Percentiles rank a stretch among this genome's conserved stretches.
Evolutionary conservation across 2,888 invertebrate genomes (phyloP).

Genomic region (Lampropteryx suffumata): DNA sequence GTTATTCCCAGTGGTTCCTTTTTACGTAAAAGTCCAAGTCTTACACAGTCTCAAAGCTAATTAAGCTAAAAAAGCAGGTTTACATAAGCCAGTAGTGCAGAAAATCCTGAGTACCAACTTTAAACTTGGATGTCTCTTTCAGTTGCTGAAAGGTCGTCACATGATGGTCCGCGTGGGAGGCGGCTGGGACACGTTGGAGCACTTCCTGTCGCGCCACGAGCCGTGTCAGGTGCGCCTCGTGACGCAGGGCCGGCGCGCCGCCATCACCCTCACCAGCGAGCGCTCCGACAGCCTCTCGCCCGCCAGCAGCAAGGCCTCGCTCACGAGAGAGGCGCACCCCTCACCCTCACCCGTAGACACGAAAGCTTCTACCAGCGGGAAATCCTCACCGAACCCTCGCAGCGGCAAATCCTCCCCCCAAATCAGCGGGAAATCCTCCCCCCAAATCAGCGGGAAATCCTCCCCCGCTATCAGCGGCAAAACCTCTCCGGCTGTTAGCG

Average conservation of each 20-base stretch:
- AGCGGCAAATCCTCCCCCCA: slow-evolving; percentile 26
- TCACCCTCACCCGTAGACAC: slow-evolving; percentile 49
- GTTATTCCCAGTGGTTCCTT: too few relatives aligned
- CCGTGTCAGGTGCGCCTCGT: slow-evolving; percentile 89
- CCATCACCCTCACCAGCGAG: slow-evolving; percentile 30
- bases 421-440: slow-evolving; percentile 28
- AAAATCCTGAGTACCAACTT: neutral
- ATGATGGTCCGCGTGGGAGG: slow-evolving; percentile 98
- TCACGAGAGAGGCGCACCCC: slow-evolving; percentile 47
- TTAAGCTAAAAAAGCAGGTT: too few relatives aligned
- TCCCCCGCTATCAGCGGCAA: slow-evolving; percentile 57
- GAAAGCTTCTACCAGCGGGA: slow-evolving; percentile 36
- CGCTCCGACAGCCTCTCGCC: slow-evolving; percentile 42
- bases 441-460: slow-evolving; percentile 54
- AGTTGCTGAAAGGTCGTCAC: slow-evolving; percentile 95
- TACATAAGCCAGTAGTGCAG: too few relatives aligned
- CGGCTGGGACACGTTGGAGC: slow-evolving; percentile 96
- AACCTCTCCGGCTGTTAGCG: slow-evolving; percentile 50
- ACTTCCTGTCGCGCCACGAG: slow-evolving; percentile 94
- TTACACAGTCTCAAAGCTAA: too few relatives aligned
- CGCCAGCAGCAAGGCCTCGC: slow-evolving; percentile 49
- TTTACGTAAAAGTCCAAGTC: too few relatives aligned
- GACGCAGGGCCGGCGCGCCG: slow-evolving; percentile 61
- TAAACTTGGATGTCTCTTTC: slow-evolving; percentile 41
- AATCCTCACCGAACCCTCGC: slow-evolving; percentile 22